Conservation (phyloP, 1,140 invertebrate genomes). For the Dermatophagoides farinae region DNA sequence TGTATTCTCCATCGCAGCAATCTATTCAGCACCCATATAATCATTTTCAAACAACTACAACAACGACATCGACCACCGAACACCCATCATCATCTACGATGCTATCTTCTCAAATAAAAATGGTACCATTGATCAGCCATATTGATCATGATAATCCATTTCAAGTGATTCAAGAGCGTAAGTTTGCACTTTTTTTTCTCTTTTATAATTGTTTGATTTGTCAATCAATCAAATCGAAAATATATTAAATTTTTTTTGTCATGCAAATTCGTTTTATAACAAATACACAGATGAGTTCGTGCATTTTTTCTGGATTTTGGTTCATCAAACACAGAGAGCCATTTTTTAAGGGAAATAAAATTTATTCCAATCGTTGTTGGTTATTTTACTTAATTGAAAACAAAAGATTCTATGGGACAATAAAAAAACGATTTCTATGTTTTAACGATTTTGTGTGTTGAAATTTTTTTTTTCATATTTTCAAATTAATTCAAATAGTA, state of each 20-base stretch:
- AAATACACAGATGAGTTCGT: too few relatives aligned
- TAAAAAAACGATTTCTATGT: too few relatives aligned
- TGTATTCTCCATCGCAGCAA: too few relatives aligned
- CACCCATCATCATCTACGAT: neutral
- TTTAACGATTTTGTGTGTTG: too few relatives aligned
- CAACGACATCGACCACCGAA: neutral
- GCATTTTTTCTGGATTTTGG: neutral
- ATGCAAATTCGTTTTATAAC: neutral
- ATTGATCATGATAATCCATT: constrained; percentile 81
- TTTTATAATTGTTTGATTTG: neutral
- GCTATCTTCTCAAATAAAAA: constrained; percentile 33
- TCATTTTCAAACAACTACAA: neutral
- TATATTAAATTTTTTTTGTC: neutral
- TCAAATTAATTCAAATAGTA: too few relatives aligned
- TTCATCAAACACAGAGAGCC: neutral
- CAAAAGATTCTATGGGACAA: too few relatives aligned
- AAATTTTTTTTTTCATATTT: too few relatives aligned
- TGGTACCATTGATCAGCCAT: constrained; percentile 65
- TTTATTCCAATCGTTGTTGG: too few relatives aligned
- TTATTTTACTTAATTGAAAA: too few relatives aligned
- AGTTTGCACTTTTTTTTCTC: neutral
- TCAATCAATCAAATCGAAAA: neutral
- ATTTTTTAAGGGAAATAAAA: too few relatives aligned
- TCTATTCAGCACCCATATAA: too few relatives aligned
- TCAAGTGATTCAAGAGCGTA: constrained; percentile 37